Conservation (phyloP, 1,140 invertebrate species). For the Lepidurus apus region DNA sequence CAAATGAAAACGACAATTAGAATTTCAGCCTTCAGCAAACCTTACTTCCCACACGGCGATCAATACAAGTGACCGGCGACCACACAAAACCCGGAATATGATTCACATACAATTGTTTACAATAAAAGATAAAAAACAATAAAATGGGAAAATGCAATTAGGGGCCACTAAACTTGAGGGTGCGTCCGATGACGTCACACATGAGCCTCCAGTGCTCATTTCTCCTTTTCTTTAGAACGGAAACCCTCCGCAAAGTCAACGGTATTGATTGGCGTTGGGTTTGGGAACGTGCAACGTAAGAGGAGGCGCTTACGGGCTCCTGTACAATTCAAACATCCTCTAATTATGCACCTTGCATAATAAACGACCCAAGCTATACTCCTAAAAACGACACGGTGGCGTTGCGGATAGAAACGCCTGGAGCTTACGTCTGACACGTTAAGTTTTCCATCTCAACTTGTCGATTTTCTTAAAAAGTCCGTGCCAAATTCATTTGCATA, state of each 20-base stretch:
- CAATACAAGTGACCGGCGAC: no score
- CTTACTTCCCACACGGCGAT: no score
- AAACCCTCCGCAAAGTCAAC: neutral
- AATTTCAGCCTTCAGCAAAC: neutral
- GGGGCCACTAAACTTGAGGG: neutral
- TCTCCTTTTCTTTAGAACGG: neutral
- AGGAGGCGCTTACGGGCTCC: neutral
- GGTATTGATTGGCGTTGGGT: neutral
- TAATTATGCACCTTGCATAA: conserved; percentile 11
- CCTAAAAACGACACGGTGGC: neutral
- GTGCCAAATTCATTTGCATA: neutral
- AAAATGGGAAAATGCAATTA: neutral
- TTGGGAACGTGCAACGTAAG: neutral
- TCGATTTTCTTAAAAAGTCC: neutral
- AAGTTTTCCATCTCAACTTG: neutral
- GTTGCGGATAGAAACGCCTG: neutral
- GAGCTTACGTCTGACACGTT: neutral
- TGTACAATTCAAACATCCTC: neutral
- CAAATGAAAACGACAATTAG: conserved; percentile 1
- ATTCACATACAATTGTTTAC: no score
- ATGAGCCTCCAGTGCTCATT: neutral
- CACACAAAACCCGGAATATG: no score
- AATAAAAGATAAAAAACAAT: no score
- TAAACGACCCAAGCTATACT: neutral
- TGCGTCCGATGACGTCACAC: neutral